Base-by-base conservation (phyloP, 1,140 invertebrate species). In the Monomorium pharaonis region DNA sequence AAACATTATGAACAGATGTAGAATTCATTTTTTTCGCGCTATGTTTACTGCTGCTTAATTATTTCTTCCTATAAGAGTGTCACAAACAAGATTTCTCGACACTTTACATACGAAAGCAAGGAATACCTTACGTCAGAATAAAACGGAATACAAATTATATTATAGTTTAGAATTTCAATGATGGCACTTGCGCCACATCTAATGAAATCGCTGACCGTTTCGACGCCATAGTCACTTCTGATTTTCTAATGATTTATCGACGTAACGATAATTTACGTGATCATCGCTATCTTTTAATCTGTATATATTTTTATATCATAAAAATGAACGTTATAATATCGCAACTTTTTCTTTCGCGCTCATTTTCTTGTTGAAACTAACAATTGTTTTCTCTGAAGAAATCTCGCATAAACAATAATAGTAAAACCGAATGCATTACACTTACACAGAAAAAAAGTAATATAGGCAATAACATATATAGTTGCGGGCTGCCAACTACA, bases 101-200 rank as follows among this genome's bases (percentile, higher is more conserved):
- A 24, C 30, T 67, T 44, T 14, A 42, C 62, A 51, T 70, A 75
- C 69, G 12, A 62, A 75, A 75, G 51, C 24, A 30, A 63, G 47
- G 58, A 63, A 65, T 63, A 44, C 70, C 81, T 84, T 84, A 62
- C 58, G 30, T 84, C 72, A 76, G 24, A 63, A 30, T 16, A 37
- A 58, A 37, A 76, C 16, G 54, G 42, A 75, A 62, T 47, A 58
- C 37, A 75, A 75, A 84, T 84, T 62, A 77, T 77, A 74, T 77
- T 30, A 37, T 37, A 51, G 81, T 44, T 37, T 21, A 44, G 81
- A 84, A 63, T 84, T 62, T 49, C 44, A 84, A 84, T 49, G 56
- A 76, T 42, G 37, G 67, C 42, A 49, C 3, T n/a, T 60, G 51
- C 56, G 30, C 44, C 44, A 58, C 42, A 30, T 30, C n/a, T 76